Percentiles rank a stretch among this genome's conserved stretches.
Evolutionary conservation across 2,888 invertebrate genomes (phyloP).

Genomic region (Apotomis turbidana): DNA sequence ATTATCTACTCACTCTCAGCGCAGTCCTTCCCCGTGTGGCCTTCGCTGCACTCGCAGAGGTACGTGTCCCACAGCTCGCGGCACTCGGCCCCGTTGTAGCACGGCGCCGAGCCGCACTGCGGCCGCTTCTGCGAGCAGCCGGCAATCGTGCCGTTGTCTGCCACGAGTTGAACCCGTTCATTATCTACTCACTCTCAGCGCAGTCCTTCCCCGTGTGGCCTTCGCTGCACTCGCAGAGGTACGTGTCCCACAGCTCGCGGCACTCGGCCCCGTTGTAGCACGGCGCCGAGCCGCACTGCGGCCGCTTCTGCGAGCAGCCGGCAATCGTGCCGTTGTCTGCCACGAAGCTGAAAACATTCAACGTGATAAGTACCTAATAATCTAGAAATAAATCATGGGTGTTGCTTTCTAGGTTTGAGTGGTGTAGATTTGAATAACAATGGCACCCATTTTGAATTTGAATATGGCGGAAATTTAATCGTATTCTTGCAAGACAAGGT

Average conservation of each 20-base stretch:
- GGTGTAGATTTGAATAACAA: too few species aligned
- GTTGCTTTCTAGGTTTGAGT: too few species aligned
- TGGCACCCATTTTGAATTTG: too few species aligned
- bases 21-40: constrained; percentile 96
- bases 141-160: constrained; percentile 93
- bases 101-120: constrained; percentile 93
- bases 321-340: constrained; percentile 94
- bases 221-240: constrained; percentile 92
- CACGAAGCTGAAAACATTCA: constrained; percentile 85
- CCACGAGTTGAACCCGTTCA: constrained; percentile 52
- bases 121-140: constrained; percentile 94
- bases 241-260: constrained; percentile 94
- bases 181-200: constrained; percentile 84
- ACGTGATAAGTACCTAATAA: too few species aligned
- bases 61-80: constrained; percentile 95
- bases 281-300: constrained; percentile 92
- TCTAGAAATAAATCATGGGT: too few species aligned
- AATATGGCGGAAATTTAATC: too few species aligned
- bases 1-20: constrained; percentile 84
- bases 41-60: constrained; percentile 92
- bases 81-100: constrained; percentile 94
- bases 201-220: constrained; percentile 97
- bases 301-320: constrained; percentile 94
- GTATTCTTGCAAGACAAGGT: too few species aligned
- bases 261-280: constrained; percentile 96